Evolutionary conservation across 2,113 vertebrate species (phyloP), one percentile per base, ranked within the genome.

Genomic region (Pristiophorus japonicus): DNA sequence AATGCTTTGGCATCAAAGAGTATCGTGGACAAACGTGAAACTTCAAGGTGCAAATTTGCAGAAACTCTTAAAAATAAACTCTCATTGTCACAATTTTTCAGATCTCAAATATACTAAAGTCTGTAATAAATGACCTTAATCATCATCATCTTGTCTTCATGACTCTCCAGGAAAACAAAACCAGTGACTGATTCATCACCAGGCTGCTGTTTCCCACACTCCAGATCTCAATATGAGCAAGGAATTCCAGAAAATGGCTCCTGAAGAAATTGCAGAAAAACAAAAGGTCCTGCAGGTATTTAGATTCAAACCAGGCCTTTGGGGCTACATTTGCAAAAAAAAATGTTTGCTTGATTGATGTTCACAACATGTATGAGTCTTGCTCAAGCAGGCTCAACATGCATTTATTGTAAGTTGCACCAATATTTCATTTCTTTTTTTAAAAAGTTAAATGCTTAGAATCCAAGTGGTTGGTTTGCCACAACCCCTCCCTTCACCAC

Each of bases 341-440:
- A 94, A 97, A 95, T 90, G 70, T 94, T 96, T 96, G 81, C 96
- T 96, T 95, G 96, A 66, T 94, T 95, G 94, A 42, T 81, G 59
- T 87, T 96, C 96, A 55, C 59, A 96, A 95, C 95, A 63, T 66
- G 30, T 24, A 94, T 92, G 66, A 20, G 96, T 96, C 96, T 95
- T 96, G 96, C 95, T 95, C 95, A 96, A 97, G 97, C 96, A 96
- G 97, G 73, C 96, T 94, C 95, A 95, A 45, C 73, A 94, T 95
- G 92, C 96, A 95, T 93, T 96, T 96, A 96, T 96, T 96, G 96
- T 27, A 96, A 95, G 95, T 11, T 95, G 62, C 63, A 90, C 81
- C 70, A 73, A 73, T 45, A 67, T 38, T 34, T 27, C 16, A 70
- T 73, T 8, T 16, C 0, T 10, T 47, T 95, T n/a, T 1, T 12